A percentile compares a stretch with the other conserved stretches of the same genome.
Conservation (phyloP, 2,113 vertebrate genomes). For the Alectura lathami region DNA sequence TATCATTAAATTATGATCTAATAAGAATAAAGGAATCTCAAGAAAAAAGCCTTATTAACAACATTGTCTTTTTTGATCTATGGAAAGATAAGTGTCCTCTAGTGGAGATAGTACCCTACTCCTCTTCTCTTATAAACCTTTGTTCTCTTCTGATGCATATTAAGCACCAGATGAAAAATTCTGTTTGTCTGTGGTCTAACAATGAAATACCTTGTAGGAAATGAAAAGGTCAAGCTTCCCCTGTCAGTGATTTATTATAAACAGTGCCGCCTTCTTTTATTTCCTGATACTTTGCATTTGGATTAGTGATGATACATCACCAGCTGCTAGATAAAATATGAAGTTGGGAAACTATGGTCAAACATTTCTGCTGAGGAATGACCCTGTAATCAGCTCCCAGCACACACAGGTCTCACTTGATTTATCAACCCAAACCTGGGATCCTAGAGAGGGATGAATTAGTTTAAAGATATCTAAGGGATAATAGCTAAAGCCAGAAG, state of each 20-base stretch:
- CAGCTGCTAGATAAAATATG: slow-evolving; percentile 75
- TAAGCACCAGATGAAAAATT: slow-evolving; percentile 75
- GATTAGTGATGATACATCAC: slow-evolving; percentile 66
- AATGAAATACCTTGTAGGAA: slow-evolving; percentile 77
- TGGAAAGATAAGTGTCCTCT: slow-evolving; percentile 40
- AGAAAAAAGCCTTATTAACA: not conserved
- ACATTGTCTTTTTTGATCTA: slow-evolving; percentile 29
- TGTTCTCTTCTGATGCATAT: slow-evolving; percentile 72
- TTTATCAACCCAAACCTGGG: slow-evolving; percentile 75
- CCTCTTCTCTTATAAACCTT: slow-evolving; percentile 63
- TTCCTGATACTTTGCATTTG: slow-evolving; percentile 72
- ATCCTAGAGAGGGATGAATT: slow-evolving; percentile 65
- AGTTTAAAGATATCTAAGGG: slow-evolving; percentile 65
- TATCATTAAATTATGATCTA: not conserved
- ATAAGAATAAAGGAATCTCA: not conserved
- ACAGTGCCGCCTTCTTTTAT: slow-evolving; percentile 66
- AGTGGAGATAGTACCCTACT: slow-evolving; percentile 18
- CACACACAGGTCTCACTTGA: slow-evolving; percentile 69
- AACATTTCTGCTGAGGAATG: slow-evolving; percentile 66
- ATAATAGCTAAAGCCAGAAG: slow-evolving; percentile 63
- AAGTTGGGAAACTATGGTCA: slow-evolving; percentile 73
- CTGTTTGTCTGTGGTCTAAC: slow-evolving; percentile 75
- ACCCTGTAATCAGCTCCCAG: slow-evolving; percentile 68
- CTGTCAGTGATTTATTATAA: slow-evolving; percentile 78
- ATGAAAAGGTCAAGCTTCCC: slow-evolving; percentile 68